phyloP scores from a whole-genome alignment of 2,797 vertebrate species.

The Falco naumanni region DNA sequence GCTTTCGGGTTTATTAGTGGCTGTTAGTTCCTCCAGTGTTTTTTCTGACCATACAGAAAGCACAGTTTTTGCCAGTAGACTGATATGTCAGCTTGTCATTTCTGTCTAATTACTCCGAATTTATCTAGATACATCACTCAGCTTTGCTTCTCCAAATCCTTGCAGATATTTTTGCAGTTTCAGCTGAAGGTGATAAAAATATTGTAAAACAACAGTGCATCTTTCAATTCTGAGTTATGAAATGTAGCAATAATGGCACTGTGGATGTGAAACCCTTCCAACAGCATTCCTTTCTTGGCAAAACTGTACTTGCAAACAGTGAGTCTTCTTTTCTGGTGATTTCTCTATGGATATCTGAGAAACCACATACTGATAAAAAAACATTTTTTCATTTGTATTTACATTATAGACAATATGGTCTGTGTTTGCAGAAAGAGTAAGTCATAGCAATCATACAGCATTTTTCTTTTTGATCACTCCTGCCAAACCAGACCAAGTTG shows the following conservation, averaged over 20 bases:
- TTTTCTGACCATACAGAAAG: background rate
- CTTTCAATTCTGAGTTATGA: background rate
- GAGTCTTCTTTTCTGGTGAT: background rate
- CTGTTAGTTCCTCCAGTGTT: background rate
- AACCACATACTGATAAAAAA: background rate
- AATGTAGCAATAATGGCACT: background rate
- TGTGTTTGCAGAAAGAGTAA: background rate
- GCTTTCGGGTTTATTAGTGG: background rate
- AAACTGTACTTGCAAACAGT: background rate
- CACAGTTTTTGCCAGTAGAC: background rate
- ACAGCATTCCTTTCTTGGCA: background rate
- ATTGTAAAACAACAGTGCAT: background rate
- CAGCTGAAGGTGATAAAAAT: background rate
- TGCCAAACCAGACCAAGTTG: background rate
- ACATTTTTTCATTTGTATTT: background rate
- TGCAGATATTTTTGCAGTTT: background rate
- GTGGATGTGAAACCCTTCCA: background rate
- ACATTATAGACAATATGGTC: background rate
- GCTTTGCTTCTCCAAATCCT: background rate
- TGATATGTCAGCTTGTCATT: background rate
- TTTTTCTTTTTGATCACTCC: background rate
- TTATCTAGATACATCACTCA: background rate
- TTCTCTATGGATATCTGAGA: background rate
- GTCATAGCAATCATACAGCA: background rate
- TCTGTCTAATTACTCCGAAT: background rate